Evolutionary conservation across 1,140 invertebrate species (phyloP), one percentile per base, ranked within the genome.

Genomic region (Agrypnia vestita): DNA sequence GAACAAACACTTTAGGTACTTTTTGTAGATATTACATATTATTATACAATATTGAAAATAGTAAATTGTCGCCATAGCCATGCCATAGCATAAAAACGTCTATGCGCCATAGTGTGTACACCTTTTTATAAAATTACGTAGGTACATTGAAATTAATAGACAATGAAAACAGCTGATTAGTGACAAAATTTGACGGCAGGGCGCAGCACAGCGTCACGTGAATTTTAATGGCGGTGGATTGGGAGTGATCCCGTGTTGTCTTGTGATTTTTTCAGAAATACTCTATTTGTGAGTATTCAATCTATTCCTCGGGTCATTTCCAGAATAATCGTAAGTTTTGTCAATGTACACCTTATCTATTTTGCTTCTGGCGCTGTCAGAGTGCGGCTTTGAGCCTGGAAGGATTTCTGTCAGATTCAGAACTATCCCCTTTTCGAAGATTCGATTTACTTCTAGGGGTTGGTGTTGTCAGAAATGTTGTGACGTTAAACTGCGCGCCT

Each of bases 201-300:
- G 88, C 87, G 88, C 88, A 89, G 87, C 88, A 89, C 88, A 83
- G 86, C 87, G 86, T 89, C 88, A 89, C 88, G 88, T 89, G 88
- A 89, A 89, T 89, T 88, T 89, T 89, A 87, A 89, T 89, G 88
- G 88, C 88, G 87, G 86, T 88, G 85, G 86, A 86, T 77, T 71
- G 67, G 88, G 88, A 87, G 87, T 89, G 86, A 87, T 86, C 87
- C 88, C 88, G 86, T 86, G 86, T 87, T 86, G 88, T 89, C 88
- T 89, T 89, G 88, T 89, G 88, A 88, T 89, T 89, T 88, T 74
- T 62, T 78, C 47, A 44, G 17, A 46, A 79, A 73, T 74, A 79
- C 77, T 79, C 77, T 53, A 19, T 78, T 44, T 47, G 6, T 51
- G 75, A 64, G 75, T 77, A 77, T 77, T 74, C 21, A 59, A n/a